These are phyloP conservation scores for Phenganax subtilis DNA, from an alignment of 92 coral and sea anemone genomes.

Conservation along the genomic window DNA sequence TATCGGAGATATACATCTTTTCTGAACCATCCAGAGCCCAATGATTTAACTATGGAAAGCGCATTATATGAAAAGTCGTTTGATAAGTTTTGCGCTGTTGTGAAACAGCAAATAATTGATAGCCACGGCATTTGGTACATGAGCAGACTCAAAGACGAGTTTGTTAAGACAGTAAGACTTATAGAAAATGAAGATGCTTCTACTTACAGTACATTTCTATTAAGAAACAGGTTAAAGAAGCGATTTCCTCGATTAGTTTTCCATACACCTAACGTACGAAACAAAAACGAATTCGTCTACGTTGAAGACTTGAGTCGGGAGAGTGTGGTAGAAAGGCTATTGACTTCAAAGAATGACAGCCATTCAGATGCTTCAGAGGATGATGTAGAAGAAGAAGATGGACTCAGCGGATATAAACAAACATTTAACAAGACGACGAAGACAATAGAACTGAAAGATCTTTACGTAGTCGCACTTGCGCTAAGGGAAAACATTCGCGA, in stretches of 20 bases:
- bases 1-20: background rate
- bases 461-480: constrained; percentile 38
- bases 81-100: constrained; percentile 34
- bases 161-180: constrained; percentile 41
- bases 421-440: background rate
- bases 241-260: constrained; percentile 45
- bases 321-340: background rate
- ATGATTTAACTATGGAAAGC: background rate
- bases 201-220: constrained; percentile 34
- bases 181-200: constrained; percentile 50
- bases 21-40: background rate
- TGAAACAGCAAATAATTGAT: constrained; percentile 31
- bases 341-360: background rate
- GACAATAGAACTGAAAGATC: constrained; percentile 11
- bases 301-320: constrained; percentile 28
- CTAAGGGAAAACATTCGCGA: constrained; percentile 19
- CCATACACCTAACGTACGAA: constrained; percentile 37
- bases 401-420: background rate
- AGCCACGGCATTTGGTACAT: constrained; percentile 4
- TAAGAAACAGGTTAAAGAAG: constrained; percentile 22
- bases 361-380: background rate
- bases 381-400: background rate
- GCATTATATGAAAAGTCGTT: constrained; percentile 20
- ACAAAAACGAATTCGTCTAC: constrained; percentile 37
- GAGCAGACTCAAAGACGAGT: constrained; percentile 33